Percentiles rank a stretch among this genome's conserved stretches.
Evolutionary conservation across 2,888 invertebrate species (phyloP).

Genomic region (Phymatocera aterrima): DNA sequence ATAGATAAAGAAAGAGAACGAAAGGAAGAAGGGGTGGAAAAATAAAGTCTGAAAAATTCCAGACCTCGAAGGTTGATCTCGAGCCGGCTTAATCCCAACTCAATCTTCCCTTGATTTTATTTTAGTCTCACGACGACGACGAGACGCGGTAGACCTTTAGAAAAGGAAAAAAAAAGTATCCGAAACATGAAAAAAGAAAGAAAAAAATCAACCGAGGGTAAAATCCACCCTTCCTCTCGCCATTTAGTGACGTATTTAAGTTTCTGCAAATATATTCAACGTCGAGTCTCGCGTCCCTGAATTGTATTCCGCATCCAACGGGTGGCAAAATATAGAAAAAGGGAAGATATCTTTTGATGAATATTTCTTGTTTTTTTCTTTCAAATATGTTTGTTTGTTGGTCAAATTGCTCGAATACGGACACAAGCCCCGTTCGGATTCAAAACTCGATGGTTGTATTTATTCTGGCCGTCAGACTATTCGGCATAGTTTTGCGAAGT

Average conservation of each 20-base stretch:
- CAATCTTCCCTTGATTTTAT: slow-evolving; percentile 35
- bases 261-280: slow-evolving; percentile 22
- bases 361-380: too few relatives aligned
- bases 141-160: slow-evolving; percentile 22
- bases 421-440: background rate
- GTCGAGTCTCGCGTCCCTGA: background rate
- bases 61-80: slow-evolving; percentile 24
- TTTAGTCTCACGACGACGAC: slow-evolving; percentile 22
- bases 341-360: background rate
- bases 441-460: background rate
- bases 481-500: background rate
- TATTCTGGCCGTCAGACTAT: background rate
- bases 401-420: background rate
- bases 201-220: slow-evolving; percentile 1
- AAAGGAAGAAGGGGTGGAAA: background rate
- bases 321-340: background rate
- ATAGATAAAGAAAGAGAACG: background rate
- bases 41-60: slow-evolving; percentile 15
- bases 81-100: slow-evolving; percentile 30
- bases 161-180: background rate
- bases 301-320: background rate
- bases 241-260: slow-evolving; percentile 28
- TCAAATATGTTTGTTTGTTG: background rate
- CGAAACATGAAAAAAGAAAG: background rate
- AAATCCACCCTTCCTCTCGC: slow-evolving; percentile 25